Conservation (phyloP, 2,113 vertebrate species). For the Esox niger region DNA sequence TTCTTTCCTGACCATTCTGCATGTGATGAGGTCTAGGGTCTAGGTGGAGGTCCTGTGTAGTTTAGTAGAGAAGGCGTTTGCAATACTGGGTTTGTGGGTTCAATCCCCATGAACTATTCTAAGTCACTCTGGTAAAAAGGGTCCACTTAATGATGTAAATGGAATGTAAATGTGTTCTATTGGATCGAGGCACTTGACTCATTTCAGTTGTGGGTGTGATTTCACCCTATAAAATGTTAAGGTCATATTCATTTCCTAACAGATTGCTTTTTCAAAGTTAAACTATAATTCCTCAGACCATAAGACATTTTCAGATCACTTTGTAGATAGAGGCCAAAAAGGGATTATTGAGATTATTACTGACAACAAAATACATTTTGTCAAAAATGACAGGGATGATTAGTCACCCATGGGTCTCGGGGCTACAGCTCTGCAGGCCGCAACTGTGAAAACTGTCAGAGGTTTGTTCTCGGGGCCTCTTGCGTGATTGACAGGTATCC, state of each 20-base stretch:
- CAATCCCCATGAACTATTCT: too few species aligned
- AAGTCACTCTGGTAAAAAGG: too few species aligned
- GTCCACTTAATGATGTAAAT: too few species aligned
- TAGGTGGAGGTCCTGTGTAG: too few species aligned
- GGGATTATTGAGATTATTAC: too few species aligned
- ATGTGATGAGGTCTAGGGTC: not conserved
- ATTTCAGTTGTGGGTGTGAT: not conserved
- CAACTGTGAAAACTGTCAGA: slow-evolving; percentile 38
- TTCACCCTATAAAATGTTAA: not conserved
- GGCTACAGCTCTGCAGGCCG: slow-evolving; percentile 15
- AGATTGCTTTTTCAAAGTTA: not conserved
- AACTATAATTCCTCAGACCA: not conserved
- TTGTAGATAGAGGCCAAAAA: not conserved
- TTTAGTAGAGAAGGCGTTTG: too few species aligned
- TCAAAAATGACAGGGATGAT: not conserved
- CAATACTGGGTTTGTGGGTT: too few species aligned
- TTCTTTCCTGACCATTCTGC: slow-evolving; percentile 12
- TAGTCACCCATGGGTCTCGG: not conserved
- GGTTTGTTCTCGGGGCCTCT: slow-evolving; percentile 32
- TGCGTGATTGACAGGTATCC: slow-evolving; percentile 62
- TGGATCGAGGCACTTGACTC: too few species aligned
- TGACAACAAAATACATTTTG: not conserved
- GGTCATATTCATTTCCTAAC: too few species aligned
- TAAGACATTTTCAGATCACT: not conserved
- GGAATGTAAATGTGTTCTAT: too few species aligned